These are phyloP conservation scores for Hofmannophila pseudospretella DNA, from an alignment of 2,888 invertebrate species.

Conservation along the genomic window DNA sequence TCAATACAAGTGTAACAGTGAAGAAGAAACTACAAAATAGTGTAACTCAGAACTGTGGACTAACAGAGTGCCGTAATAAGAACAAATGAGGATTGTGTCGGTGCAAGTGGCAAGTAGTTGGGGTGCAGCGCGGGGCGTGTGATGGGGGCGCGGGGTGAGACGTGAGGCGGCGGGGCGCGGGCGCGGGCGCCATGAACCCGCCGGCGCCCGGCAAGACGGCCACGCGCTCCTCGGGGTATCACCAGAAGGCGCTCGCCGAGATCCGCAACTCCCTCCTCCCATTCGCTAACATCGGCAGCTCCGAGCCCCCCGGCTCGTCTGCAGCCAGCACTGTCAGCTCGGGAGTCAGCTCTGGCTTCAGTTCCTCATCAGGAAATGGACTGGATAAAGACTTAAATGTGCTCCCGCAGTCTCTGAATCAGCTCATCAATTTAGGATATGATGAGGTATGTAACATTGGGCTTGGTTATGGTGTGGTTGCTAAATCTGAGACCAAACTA, in stretches of 20 bases:
- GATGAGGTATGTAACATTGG: constrained; percentile 84
- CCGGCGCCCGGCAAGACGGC: constrained; percentile 80
- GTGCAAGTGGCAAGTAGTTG: not conserved
- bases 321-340: constrained; percentile 85
- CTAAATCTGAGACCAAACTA: too few species aligned
- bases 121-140: constrained; percentile 29
- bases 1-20: constrained; percentile 6
- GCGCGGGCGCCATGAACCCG: constrained; percentile 79
- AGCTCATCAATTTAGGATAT: constrained; percentile 84
- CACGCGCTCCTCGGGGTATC: constrained; percentile 87
- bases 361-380: constrained; percentile 76
- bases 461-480: too few species aligned
- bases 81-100: constrained; percentile 25
- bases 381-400: constrained; percentile 81
- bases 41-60: constrained; percentile 27
- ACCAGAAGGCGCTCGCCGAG: constrained; percentile 91
- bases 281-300: constrained; percentile 82
- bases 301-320: constrained; percentile 83
- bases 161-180: constrained; percentile 57
- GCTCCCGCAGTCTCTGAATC: constrained; percentile 80
- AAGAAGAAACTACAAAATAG: not conserved
- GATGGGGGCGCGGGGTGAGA: constrained; percentile 76
- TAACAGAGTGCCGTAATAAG: constrained; percentile 17
- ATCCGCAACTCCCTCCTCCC: constrained; percentile 90
- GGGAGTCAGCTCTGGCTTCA: constrained; percentile 78